Evolutionary conservation across 2,797 vertebrate genomes (phyloP).

Genomic region (Pterois miles): DNA sequence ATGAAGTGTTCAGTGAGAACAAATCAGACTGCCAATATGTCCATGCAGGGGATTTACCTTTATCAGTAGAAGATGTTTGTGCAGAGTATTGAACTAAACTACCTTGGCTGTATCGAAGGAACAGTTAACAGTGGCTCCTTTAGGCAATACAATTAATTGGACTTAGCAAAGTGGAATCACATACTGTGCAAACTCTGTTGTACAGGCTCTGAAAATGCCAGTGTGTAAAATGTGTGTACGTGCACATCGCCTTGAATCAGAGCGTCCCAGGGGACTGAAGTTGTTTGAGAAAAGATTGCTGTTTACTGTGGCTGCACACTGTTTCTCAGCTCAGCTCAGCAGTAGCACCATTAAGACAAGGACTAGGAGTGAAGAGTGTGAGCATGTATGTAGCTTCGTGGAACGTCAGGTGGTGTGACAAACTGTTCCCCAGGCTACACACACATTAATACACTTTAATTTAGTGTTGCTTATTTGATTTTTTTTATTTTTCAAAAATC

Average conservation of each 20-base stretch:
- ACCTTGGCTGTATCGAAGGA: background rate
- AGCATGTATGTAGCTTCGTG: background rate
- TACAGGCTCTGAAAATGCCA: background rate
- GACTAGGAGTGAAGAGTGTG: background rate
- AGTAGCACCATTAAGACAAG: background rate
- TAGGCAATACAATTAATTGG: background rate
- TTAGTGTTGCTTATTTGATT: no score
- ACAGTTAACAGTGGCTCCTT: background rate
- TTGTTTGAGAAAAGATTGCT: background rate
- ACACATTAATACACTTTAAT: no score
- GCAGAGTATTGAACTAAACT: background rate
- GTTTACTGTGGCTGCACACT: background rate
- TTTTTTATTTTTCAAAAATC: background rate
- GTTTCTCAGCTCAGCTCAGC: background rate
- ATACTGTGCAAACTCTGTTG: background rate
- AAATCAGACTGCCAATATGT: background rate
- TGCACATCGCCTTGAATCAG: background rate
- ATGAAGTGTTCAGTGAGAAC: background rate
- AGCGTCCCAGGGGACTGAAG: background rate
- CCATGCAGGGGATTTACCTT: background rate
- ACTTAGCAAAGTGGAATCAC: background rate
- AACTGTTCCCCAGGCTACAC: no score
- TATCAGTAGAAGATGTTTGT: background rate
- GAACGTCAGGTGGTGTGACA: no score
- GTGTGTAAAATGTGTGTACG: background rate